A percentile compares a stretch with the other conserved stretches of the same genome.
Conservation (phyloP, 2,888 invertebrate genomes). For the Gastrophysa polygoni region DNA sequence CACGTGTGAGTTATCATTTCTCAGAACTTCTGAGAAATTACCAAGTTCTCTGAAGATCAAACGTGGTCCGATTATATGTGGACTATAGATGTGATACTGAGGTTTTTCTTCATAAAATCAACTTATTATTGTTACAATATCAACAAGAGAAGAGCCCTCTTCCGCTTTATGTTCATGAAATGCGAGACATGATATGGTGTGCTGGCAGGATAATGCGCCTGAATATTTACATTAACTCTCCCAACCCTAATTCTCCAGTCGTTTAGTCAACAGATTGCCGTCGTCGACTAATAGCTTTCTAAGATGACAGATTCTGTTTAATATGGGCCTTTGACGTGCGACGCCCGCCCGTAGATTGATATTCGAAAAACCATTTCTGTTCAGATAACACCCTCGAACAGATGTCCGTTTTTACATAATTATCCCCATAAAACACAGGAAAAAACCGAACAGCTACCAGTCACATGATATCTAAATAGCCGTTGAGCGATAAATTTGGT, state of each 20-base stretch:
- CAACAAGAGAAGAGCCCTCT: too few relatives aligned
- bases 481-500: slow-evolving; percentile 49
- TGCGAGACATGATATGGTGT: too few relatives aligned
- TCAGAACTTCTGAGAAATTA: too few relatives aligned
- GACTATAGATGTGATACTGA: too few relatives aligned
- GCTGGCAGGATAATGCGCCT: neutral
- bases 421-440: slow-evolving; percentile 46
- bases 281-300: slow-evolving; percentile 31
- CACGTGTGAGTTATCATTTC: too few relatives aligned
- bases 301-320: slow-evolving; percentile 50
- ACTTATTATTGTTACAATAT: too few relatives aligned
- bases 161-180: too few relatives aligned
- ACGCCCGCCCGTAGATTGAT: slow-evolving; percentile 48
- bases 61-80: too few relatives aligned
- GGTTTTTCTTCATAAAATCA: too few relatives aligned
- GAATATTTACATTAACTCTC: neutral
- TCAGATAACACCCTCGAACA: slow-evolving; percentile 53
- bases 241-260: neutral
- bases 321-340: slow-evolving; percentile 48
- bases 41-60: too few relatives aligned
- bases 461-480: slow-evolving; percentile 39
- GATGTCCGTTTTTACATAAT: slow-evolving; percentile 51
- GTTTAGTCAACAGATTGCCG: slow-evolving; percentile 13
- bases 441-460: slow-evolving; percentile 28
- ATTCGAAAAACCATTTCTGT: slow-evolving; percentile 45